Conservation (phyloP, 2,888 invertebrate species). For the Pyrrhosoma nymphula region DNA sequence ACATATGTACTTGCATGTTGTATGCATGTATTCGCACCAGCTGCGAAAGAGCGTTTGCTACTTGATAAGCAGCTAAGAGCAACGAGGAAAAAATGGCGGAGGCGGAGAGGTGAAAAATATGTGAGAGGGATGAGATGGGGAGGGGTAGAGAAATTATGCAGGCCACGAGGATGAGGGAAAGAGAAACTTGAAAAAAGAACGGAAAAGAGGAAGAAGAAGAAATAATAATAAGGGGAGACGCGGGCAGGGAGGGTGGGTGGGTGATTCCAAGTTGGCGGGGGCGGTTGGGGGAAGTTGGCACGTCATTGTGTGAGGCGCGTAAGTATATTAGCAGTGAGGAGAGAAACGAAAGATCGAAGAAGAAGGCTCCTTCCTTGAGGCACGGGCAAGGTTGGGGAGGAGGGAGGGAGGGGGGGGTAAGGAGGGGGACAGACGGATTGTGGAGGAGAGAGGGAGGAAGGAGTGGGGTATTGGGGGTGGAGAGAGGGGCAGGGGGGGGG, state of each 20-base stretch:
- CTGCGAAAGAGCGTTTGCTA: neutral
- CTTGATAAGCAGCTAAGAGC: neutral
- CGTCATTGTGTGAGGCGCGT: neutral
- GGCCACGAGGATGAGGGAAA: neutral
- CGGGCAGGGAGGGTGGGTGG: neutral
- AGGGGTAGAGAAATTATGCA: neutral
- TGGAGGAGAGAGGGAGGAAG: neutral
- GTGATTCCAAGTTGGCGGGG: neutral
- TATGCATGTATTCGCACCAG: neutral
- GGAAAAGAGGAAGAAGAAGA: neutral
- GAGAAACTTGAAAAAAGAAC: neutral
- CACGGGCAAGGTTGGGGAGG: neutral
- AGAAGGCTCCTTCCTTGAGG: too few species aligned
- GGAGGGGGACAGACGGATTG: neutral
- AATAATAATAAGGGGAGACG: neutral
- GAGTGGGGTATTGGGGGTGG: neutral
- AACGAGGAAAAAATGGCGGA: neutral
- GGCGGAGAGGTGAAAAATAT: neutral
- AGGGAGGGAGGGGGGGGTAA: neutral
- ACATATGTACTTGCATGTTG: neutral
- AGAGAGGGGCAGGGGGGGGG: neutral
- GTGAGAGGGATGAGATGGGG: neutral
- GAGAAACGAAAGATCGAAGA: too few species aligned
- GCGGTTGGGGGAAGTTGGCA: neutral
- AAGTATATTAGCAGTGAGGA: neutral